phyloP scores from a whole-genome alignment of 2,888 invertebrate species.

The Masnerella sp. region DNA sequence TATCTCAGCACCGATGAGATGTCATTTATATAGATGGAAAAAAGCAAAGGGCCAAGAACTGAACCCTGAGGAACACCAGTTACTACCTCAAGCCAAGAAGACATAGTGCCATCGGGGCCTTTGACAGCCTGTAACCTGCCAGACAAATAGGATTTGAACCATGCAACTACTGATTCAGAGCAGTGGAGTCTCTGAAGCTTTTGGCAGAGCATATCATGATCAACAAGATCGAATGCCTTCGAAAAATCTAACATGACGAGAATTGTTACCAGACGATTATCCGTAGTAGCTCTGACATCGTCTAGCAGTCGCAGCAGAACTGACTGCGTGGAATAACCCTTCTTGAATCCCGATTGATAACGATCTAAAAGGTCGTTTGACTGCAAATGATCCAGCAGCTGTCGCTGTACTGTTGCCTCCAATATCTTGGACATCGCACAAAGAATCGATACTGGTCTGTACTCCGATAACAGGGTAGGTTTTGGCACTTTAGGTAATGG shows the following conservation, averaged over 20 bases:
- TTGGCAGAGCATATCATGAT: too few species aligned
- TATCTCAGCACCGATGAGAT: background rate
- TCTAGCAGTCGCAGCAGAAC: background rate
- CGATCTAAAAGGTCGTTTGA: too few species aligned
- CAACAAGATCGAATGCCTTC: too few species aligned
- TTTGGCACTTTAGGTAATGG: background rate
- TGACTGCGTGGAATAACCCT: too few species aligned
- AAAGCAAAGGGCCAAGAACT: background rate
- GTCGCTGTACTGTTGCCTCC: too few species aligned
- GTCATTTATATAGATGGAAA: background rate
- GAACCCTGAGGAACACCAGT: background rate
- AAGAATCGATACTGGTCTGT: background rate
- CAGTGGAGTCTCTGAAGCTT: too few species aligned
- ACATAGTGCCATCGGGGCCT: background rate
- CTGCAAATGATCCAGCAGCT: too few species aligned
- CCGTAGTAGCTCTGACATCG: background rate
- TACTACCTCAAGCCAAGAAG: background rate
- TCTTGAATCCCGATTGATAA: too few species aligned
- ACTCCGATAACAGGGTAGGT: background rate
- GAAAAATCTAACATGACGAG: too few species aligned
- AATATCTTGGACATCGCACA: background rate
- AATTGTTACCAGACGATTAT: background rate
- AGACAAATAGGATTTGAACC: too few species aligned
- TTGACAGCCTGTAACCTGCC: too few species aligned
- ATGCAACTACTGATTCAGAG: too few species aligned